A percentile compares a stretch with the other conserved stretches of the same genome.
Conservation (phyloP, 2,113 vertebrate species). For the Rafetus swinhoei region DNA sequence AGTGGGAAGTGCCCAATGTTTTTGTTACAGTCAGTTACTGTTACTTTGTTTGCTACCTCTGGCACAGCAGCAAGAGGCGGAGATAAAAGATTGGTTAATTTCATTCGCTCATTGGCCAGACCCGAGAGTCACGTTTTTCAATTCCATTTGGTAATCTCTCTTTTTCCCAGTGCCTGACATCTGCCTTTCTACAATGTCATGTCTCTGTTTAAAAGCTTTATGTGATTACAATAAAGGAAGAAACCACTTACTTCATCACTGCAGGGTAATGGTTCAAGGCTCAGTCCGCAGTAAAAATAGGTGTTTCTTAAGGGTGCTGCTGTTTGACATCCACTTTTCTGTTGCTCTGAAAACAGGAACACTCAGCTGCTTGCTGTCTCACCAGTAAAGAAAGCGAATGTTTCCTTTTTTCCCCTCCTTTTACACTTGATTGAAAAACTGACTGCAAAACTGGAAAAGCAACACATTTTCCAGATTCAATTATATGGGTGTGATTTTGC, state of each 20-base stretch:
- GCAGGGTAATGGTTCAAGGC: rapidly evolving
- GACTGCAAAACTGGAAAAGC: not conserved
- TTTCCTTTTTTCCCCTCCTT: not conserved
- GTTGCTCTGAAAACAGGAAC: not conserved
- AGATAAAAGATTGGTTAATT: slow-evolving; percentile 52
- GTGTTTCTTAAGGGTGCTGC: not conserved
- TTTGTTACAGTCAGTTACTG: slow-evolving; percentile 27
- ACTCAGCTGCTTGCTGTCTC: not conserved
- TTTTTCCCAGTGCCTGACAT: slow-evolving; percentile 43
- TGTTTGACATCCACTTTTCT: not conserved
- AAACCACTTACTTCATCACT: not conserved
- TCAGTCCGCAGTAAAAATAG: not conserved
- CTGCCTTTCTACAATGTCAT: not conserved
- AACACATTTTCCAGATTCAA: not conserved
- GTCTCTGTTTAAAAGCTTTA: slow-evolving; percentile 27
- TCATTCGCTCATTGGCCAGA: slow-evolving; percentile 34
- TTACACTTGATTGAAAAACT: not conserved
- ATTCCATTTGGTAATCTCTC: slow-evolving; percentile 52
- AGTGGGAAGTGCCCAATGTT: not conserved
- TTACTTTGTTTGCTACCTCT: not conserved
- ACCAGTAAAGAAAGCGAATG: not conserved
- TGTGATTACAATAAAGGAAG: not conserved
- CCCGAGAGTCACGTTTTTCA: slow-evolving; percentile 29
- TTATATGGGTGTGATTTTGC: not conserved
- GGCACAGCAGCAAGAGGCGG: slow-evolving; percentile 22